phyloP scores from a whole-genome alignment of 2,888 invertebrate species.

The Neoaliturus tenellus region DNA sequence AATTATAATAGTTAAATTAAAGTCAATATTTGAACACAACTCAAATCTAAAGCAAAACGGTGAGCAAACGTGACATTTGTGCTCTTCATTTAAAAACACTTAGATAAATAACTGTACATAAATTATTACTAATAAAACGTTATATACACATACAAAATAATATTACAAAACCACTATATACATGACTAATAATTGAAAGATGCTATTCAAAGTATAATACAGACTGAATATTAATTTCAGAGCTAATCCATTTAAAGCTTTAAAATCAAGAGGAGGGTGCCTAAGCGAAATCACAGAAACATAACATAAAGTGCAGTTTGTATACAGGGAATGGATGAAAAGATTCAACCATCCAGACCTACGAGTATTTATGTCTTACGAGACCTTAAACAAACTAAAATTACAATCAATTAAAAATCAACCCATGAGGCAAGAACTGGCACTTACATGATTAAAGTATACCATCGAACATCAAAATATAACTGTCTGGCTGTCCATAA shows the following conservation, averaged over 20 bases:
- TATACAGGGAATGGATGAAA: background rate
- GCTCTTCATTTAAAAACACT: background rate
- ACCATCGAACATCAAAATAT: no score
- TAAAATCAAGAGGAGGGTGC: background rate
- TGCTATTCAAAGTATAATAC: background rate
- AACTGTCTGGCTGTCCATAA: no score
- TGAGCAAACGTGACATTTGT: background rate
- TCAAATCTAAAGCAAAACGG: background rate
- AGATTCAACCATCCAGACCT: background rate
- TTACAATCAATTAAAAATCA: background rate
- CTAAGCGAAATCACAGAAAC: background rate
- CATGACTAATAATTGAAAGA: background rate
- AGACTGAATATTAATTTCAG: background rate
- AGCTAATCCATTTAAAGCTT: background rate
- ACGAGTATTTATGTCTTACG: background rate
- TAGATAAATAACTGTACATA: background rate
- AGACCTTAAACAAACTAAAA: no score
- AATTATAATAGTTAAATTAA: no score
- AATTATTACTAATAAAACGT: background rate
- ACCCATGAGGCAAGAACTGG: background rate
- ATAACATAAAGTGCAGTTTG: background rate
- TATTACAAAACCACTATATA: background rate
- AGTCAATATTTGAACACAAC: no score
- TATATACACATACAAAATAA: background rate
- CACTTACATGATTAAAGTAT: no score